These are phyloP conservation scores for Bradypodion pumilum DNA, from an alignment of 2,797 vertebrate genomes.

Conservation along the genomic window DNA sequence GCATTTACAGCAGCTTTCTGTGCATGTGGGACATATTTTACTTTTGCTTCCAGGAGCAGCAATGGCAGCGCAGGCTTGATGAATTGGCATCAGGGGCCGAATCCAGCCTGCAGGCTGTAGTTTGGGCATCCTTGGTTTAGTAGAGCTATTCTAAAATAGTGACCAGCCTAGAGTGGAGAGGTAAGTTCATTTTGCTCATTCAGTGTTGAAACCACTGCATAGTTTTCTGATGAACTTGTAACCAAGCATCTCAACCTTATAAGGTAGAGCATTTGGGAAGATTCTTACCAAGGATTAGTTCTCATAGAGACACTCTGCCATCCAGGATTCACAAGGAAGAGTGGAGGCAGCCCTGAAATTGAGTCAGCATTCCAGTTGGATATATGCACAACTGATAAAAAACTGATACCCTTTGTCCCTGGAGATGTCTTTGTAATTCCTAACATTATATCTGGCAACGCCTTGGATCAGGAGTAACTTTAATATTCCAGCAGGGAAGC, in stretches of 20 bases:
- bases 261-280: background rate
- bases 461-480: background rate
- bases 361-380: background rate
- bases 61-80: no score
- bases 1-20: no score
- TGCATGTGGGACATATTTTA: no score
- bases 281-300: background rate
- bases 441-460: background rate
- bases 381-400: conserved; percentile 2
- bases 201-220: background rate
- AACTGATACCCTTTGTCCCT: background rate
- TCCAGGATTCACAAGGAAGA: background rate
- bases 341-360: background rate
- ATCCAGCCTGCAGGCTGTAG: no score
- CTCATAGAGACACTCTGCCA: background rate
- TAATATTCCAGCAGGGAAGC: background rate
- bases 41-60: no score
- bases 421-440: background rate
- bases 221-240: background rate
- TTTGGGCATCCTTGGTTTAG: no score
- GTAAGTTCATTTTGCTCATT: background rate
- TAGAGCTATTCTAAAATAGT: background rate
- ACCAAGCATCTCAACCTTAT: background rate
- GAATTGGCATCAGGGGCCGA: no score
- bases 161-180: background rate